These are phyloP conservation scores for Nesogale talazaci DNA, from an alignment of 2,113 vertebrate genomes.

Conservation along the genomic window DNA sequence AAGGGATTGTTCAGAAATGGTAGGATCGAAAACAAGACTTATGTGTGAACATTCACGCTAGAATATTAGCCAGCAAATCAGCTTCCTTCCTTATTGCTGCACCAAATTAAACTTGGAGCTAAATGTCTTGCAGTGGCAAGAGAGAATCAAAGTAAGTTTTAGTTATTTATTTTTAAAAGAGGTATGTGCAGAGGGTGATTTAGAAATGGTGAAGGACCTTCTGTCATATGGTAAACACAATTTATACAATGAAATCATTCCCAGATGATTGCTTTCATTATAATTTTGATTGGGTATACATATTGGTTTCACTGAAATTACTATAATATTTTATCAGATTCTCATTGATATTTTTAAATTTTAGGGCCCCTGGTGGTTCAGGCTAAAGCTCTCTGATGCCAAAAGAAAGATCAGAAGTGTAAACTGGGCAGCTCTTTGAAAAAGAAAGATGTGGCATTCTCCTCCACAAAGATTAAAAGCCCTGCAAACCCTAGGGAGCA, in stretches of 20 bases:
- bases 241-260: slow-evolving; percentile 61
- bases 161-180: slow-evolving; percentile 68
- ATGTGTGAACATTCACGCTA: slow-evolving; percentile 58
- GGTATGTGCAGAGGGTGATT: slow-evolving; percentile 69
- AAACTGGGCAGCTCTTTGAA: not conserved
- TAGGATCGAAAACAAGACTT: slow-evolving; percentile 61
- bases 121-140: slow-evolving; percentile 58
- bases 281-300: not conserved
- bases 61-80: slow-evolving; percentile 74
- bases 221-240: slow-evolving; percentile 74
- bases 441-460: not conserved
- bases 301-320: slow-evolving; percentile 13
- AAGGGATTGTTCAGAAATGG: not conserved
- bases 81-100: no score
- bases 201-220: slow-evolving; percentile 69
- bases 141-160: slow-evolving; percentile 78
- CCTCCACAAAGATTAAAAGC: not conserved
- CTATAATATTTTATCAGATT: slow-evolving; percentile 50
- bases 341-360: slow-evolving; percentile 48
- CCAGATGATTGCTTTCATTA: slow-evolving; percentile 50
- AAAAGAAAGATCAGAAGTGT: not conserved
- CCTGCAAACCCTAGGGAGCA: not conserved
- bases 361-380: not conserved
- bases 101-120: slow-evolving; percentile 52
- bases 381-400: not conserved